Conservation (phyloP, 2,797 vertebrate species). For the Zalophus californianus region DNA sequence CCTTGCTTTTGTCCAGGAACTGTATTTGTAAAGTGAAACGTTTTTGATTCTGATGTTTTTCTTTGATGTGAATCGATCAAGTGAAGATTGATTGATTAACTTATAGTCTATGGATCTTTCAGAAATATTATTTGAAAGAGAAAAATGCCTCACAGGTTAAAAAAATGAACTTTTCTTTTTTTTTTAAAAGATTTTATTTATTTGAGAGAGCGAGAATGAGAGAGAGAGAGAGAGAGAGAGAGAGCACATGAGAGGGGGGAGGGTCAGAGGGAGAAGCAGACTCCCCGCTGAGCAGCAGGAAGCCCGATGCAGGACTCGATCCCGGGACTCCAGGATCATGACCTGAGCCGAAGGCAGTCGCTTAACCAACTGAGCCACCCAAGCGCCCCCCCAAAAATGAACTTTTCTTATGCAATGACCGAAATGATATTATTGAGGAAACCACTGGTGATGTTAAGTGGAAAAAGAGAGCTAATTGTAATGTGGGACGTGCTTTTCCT, state of each 20-base stretch:
- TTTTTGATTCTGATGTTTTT: background rate
- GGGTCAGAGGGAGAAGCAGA: too few relatives aligned
- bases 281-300: too few relatives aligned
- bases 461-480: background rate
- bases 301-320: too few relatives aligned
- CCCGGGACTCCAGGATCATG: too few relatives aligned
- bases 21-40: background rate
- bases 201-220: too few relatives aligned
- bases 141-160: background rate
- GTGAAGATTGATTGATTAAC: background rate
- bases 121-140: background rate
- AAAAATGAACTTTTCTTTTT: background rate
- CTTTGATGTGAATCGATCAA: background rate
- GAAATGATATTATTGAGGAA: background rate
- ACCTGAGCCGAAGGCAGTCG: too few relatives aligned
- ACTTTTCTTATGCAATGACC: background rate
- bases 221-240: too few relatives aligned
- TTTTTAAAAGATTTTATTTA: too few relatives aligned
- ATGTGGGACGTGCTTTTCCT: accelerated
- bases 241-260: too few relatives aligned
- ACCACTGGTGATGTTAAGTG: background rate
- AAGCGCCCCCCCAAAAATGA: background rate
- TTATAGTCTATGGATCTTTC: background rate
- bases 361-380: too few relatives aligned
- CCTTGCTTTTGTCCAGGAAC: background rate